Conservation (phyloP, 2,888 invertebrate species). For the Trachelus troglodyta region DNA sequence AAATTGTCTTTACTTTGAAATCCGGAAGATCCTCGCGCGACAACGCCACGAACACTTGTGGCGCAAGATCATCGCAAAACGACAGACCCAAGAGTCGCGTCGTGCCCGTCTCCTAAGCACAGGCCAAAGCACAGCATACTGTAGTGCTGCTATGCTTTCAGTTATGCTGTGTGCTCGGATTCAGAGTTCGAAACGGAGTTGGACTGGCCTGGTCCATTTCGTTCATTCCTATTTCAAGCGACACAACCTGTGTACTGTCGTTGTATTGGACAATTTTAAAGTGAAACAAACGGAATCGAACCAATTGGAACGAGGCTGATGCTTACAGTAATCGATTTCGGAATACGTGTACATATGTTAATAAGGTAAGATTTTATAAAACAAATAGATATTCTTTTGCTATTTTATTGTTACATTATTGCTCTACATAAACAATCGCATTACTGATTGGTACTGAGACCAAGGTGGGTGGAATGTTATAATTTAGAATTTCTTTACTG, state of each 20-base stretch:
- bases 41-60: conserved; percentile 59
- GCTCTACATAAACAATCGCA: neutral
- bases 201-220: neutral
- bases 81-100: conserved; percentile 28
- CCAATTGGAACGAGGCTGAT: neutral
- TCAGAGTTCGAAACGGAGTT: neutral
- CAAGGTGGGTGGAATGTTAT: neutral
- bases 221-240: neutral
- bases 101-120: conserved; percentile 15
- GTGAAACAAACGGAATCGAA: neutral
- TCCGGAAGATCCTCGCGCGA: conserved; percentile 45
- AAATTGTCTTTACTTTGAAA: conserved; percentile 14
- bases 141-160: neutral
- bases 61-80: conserved; percentile 41
- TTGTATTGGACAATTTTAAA: neutral
- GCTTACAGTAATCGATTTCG: neutral
- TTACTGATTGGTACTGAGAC: neutral
- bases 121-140: neutral
- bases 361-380: neutral
- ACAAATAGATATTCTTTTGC: neutral
- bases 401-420: neutral
- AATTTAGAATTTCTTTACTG: neutral
- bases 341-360: neutral
- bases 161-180: neutral
- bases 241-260: neutral